A percentile compares a stretch with the other conserved stretches of the same genome.
These are phyloP conservation scores for Huso huso DNA, from an alignment of 2,797 vertebrate genomes.

Conservation along the genomic window DNA sequence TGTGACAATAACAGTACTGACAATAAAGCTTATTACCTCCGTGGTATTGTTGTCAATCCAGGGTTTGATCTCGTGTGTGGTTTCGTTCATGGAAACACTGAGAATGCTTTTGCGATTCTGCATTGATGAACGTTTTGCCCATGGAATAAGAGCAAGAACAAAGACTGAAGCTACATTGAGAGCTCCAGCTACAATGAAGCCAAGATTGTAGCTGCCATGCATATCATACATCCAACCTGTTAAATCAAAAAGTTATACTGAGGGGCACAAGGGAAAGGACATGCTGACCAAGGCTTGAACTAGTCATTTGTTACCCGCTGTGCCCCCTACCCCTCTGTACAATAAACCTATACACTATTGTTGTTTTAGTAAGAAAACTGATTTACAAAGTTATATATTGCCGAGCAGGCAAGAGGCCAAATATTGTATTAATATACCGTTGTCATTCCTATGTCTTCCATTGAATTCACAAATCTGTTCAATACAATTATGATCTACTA, in stretches of 20 bases:
- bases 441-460: too few relatives aligned
- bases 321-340: too few relatives aligned
- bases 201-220: conserved; percentile 17
- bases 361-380: too few relatives aligned
- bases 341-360: too few relatives aligned
- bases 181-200: conserved; percentile 17
- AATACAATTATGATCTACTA: too few relatives aligned
- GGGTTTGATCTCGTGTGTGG: conserved; percentile 13
- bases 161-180: conserved; percentile 14
- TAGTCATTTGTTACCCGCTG: too few relatives aligned
- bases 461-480: too few relatives aligned
- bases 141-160: conserved; percentile 15
- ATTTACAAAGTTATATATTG: too few relatives aligned
- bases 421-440: too few relatives aligned
- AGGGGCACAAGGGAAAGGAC: neutral
- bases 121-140: conserved; percentile 1
- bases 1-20: too few relatives aligned
- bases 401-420: too few relatives aligned
- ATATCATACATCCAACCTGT: conserved; percentile 23
- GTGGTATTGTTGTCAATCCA: conserved; percentile 1
- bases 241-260: neutral
- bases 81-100: conserved; percentile 13
- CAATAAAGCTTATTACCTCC: neutral
- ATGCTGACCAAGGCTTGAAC: too few relatives aligned
- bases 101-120: conserved; percentile 17